Percentiles rank a stretch among this genome's conserved stretches.
Conservation (phyloP, 37 sponge, comb jelly and placozoan species). For the Lycopodina hypogea region DNA sequence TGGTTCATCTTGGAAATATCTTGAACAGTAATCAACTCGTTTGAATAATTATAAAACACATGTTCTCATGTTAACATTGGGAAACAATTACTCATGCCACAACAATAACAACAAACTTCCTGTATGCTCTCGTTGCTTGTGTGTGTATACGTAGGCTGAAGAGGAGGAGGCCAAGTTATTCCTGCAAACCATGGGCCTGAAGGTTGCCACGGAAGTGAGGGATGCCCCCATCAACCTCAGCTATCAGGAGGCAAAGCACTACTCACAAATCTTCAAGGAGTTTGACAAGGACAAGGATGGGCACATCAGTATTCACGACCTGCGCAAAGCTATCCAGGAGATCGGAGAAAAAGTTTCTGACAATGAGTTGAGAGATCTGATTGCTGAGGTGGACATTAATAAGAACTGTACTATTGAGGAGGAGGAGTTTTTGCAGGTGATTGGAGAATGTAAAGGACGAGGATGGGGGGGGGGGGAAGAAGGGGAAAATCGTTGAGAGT, state of each 20-base stretch:
- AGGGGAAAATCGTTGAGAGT: slow-evolving; percentile 40
- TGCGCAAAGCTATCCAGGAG: slow-evolving; percentile 68
- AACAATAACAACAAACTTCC: background rate
- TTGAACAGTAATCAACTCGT: too few species aligned
- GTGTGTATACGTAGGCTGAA: slow-evolving; percentile 50
- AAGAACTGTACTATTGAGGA: slow-evolving; percentile 94
- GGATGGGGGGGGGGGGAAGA: slow-evolving; percentile 60
- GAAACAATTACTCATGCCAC: background rate
- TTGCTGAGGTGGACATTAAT: slow-evolving; percentile 95
- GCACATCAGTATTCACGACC: slow-evolving; percentile 81
- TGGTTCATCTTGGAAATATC: too few species aligned
- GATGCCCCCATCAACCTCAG: slow-evolving; percentile 72
- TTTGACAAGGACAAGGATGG: slow-evolving; percentile 91
- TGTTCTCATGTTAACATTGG: background rate
- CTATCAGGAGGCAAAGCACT: slow-evolving; percentile 76
- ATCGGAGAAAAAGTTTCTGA: slow-evolving; percentile 83
- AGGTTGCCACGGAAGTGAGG: slow-evolving; percentile 54
- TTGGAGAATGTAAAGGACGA: slow-evolving; percentile 62
- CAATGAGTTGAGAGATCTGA: slow-evolving; percentile 80
- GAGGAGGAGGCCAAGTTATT: slow-evolving; percentile 51
- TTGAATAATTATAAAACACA: background rate
- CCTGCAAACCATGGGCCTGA: slow-evolving; percentile 81
- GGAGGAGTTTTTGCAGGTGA: slow-evolving; percentile 95
- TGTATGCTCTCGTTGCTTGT: background rate
- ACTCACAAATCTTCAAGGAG: slow-evolving; percentile 61